Conservation (phyloP, 2,888 invertebrate genomes). For the Nomada ruficornis region DNA sequence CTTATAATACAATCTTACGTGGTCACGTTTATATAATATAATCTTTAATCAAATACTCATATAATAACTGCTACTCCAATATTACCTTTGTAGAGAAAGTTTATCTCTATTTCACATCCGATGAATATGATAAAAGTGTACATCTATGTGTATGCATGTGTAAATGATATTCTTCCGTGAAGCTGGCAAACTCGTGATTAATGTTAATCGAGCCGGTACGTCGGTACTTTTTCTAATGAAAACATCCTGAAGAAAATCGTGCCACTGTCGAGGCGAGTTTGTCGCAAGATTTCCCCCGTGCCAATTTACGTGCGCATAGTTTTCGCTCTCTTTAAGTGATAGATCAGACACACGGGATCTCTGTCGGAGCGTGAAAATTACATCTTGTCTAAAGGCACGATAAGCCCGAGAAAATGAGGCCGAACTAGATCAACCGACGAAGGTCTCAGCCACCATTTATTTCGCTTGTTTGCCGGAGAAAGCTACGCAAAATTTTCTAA, state of each 20-base stretch:
- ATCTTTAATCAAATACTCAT: too few relatives aligned
- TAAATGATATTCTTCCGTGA: not conserved
- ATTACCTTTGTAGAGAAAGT: not conserved
- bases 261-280: not conserved
- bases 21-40: too few relatives aligned
- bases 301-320: constrained; percentile 17
- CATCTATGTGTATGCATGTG: not conserved
- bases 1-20: too few relatives aligned
- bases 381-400: constrained; percentile 50
- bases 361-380: constrained; percentile 65
- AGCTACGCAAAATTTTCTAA: constrained; percentile 46
- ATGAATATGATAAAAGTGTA: not conserved
- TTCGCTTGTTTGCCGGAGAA: constrained; percentile 48
- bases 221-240: too few relatives aligned
- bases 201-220: not conserved
- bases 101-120: not conserved
- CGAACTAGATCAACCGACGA: constrained; percentile 61
- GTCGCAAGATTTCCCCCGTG: not conserved
- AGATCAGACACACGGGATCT: constrained; percentile 41
- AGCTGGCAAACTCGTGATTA: too few relatives aligned
- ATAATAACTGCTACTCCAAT: not conserved
- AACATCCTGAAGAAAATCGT: not conserved
- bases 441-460: constrained; percentile 46
- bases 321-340: constrained; percentile 48
- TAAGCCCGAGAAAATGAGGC: constrained; percentile 57